Evolutionary conservation across 2,113 vertebrate species (phyloP), one percentile per base, ranked within the genome.

Genomic region (Sinocyclocheilus anophthalmus): DNA sequence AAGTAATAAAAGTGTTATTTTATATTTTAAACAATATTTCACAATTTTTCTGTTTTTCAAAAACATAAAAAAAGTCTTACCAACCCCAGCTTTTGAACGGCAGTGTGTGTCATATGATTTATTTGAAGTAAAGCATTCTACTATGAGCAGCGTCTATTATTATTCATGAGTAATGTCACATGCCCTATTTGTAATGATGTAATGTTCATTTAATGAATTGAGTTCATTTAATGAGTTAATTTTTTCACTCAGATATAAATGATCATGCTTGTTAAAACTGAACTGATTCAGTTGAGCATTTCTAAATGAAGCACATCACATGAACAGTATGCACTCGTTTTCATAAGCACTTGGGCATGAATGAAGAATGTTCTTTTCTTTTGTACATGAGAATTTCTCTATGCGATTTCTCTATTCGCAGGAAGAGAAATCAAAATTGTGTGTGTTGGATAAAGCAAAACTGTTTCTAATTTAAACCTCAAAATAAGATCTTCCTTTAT

Each of bases 151-250:
- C 13, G 1, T 50, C 48, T 50, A 13, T 33, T 67, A 33, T 33
- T 33, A 79, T 85, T 85, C 85, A 75, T 39, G 3, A 42, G 83
- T 39, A 65, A 89, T 89, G 42, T 24, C 84, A 69, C 20, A 73
- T 73, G 84, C 39, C 76, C 24, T 20, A 57, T 86, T 76, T 86
- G 61, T 88, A 87, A 85, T 82, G 63, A 84, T 72, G 55, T 70
- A 55, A 33, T 33, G 22, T 69, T 83, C 26, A 87, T 85, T 88
- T 81, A 83, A 61, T 12, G 61, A 75, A 8, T n/a, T n/a, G 20
- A 61, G 55, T 57, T 20, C 1, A 20, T 57, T 20, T 57, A 57
- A 55, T 11, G 61, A 75, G 55, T 20, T 57, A 75, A 39, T 14
- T 37, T 61, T 50, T 86, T 82, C 57, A 45, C 37, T 87, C 13